Conservation (phyloP, 2,113 vertebrate species). For the Hemichromis elongatus region DNA sequence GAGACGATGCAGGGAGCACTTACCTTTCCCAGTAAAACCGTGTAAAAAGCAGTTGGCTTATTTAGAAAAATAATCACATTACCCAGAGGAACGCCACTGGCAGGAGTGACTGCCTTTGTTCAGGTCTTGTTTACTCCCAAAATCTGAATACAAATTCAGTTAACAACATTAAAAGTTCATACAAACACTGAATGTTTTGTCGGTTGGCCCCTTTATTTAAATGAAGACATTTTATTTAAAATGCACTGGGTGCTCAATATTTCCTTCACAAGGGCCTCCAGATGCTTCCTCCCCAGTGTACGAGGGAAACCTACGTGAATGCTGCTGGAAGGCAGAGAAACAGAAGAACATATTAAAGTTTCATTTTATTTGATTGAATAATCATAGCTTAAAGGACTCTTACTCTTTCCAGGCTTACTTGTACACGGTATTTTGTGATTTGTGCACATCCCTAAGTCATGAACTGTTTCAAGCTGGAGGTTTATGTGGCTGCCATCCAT, state of each 20-base stretch:
- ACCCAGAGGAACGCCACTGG: background rate
- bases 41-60: background rate
- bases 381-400: background rate
- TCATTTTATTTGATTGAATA: background rate
- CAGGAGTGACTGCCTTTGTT: background rate
- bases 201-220: rapidly evolving
- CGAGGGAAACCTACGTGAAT: background rate
- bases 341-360: background rate
- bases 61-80: background rate
- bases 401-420: background rate
- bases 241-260: background rate
- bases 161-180: background rate
- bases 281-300: background rate
- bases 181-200: background rate
- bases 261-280: background rate
- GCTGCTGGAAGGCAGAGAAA: background rate
- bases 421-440: background rate
- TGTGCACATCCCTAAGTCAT: background rate
- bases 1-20: background rate
- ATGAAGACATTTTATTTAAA: background rate
- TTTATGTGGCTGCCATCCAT: background rate
- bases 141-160: background rate
- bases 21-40: rapidly evolving
- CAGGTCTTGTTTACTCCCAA: background rate
- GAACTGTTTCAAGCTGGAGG: background rate